Conservation (phyloP, 2,113 vertebrate species). For the Hypocryptadius cinnamomeus region DNA sequence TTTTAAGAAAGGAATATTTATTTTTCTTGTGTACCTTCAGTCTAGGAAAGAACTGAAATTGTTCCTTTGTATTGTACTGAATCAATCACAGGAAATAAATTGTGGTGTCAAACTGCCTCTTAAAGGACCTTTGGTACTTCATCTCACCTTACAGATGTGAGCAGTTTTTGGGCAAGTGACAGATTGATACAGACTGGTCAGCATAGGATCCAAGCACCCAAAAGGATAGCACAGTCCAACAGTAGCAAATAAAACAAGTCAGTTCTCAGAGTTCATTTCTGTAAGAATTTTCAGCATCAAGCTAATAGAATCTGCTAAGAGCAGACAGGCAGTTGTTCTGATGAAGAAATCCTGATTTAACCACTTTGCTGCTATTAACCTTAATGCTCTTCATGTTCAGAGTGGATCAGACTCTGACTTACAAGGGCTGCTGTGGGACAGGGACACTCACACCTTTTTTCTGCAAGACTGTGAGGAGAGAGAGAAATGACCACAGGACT, state of each 20-base stretch:
- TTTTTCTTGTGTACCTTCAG: neutral
- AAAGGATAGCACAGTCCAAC: neutral
- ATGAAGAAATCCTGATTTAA: neutral
- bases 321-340: neutral
- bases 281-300: neutral
- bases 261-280: neutral
- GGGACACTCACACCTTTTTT: neutral
- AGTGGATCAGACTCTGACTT: neutral
- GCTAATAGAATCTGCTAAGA: neutral
- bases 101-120: neutral
- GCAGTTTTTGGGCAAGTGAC: neutral
- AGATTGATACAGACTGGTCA: neutral
- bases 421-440: neutral
- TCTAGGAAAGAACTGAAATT: neutral
- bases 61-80: neutral
- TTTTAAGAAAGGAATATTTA: neutral
- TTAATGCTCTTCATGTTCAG: neutral
- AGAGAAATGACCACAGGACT: neutral
- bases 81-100: conserved; percentile 4
- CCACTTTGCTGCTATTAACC: neutral
- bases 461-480: neutral
- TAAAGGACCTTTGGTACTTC: neutral
- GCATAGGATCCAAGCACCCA: neutral
- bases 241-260: neutral
- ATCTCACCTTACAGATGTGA: neutral